Conservation (phyloP, 2,888 invertebrate genomes). For the Odontomyia ornata region DNA sequence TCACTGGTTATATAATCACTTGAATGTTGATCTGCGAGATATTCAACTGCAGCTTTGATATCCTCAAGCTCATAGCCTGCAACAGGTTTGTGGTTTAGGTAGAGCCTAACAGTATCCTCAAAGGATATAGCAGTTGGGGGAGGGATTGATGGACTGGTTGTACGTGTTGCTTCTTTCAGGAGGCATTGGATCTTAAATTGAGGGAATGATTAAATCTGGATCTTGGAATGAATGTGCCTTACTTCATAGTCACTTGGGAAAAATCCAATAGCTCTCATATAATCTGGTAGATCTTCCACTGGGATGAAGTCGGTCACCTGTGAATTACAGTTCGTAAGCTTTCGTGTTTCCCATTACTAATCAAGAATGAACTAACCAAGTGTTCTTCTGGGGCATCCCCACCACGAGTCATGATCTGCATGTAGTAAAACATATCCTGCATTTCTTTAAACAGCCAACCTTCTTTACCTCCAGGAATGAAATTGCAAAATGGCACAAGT, state of each 20-base stretch:
- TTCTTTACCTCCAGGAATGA: slow-evolving; percentile 74
- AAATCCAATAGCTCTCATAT: slow-evolving; percentile 79
- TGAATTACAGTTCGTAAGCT: too few species aligned
- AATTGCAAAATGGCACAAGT: slow-evolving; percentile 74
- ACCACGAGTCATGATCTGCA: slow-evolving; percentile 77
- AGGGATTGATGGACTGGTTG: neutral
- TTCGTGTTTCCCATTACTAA: too few species aligned
- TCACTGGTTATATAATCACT: neutral
- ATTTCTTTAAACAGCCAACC: slow-evolving; percentile 78
- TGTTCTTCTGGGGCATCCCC: slow-evolving; percentile 72
- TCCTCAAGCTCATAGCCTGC: slow-evolving; percentile 66
- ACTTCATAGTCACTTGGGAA: slow-evolving; percentile 81
- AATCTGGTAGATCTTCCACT: slow-evolving; percentile 74
- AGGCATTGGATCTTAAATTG: slow-evolving; percentile 69
- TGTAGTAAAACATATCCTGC: slow-evolving; percentile 79
- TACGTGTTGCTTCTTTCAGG: slow-evolving; percentile 67
- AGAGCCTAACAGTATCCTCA: slow-evolving; percentile 72
- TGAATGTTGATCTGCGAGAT: slow-evolving; percentile 14
- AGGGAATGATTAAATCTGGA: neutral
- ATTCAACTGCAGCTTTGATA: slow-evolving; percentile 59
- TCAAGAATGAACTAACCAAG: slow-evolving; percentile 60
- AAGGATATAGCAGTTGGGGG: slow-evolving; percentile 66
- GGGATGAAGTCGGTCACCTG: slow-evolving; percentile 67
- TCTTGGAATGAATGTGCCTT: slow-evolving; percentile 34
- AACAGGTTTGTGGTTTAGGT: slow-evolving; percentile 73